Base-by-base conservation (phyloP, 2,888 invertebrate species). In the Apamea epomidion region DNA sequence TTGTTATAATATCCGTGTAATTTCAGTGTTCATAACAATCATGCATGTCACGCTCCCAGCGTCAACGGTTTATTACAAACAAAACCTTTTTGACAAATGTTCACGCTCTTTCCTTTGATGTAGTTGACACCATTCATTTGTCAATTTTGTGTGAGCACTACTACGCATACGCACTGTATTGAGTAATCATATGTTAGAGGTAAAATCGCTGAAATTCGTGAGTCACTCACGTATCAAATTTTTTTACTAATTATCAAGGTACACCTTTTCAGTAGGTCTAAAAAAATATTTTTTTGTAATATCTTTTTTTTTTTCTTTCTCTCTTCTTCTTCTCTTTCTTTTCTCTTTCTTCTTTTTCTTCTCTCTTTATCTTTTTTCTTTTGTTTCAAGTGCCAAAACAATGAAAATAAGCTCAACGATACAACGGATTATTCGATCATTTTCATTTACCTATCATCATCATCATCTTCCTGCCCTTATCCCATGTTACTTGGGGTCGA, bases 21-120 rank as follows among this genome's bases (percentile, higher is more conserved):
- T 58, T 70, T 37, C n/a, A 80, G 29, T 80, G 32, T 72, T 72
- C 16, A 7, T 29, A 29, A 68, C 29, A 84, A 60, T 29, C 18
- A 62, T 58, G 54, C 25, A 25, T 80, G 60, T 48, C 71, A 82
- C 25, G 69, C 70, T 84, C 18, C 51, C 12, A 78, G 65, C 65
- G 32, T 51, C 32, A 32, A 42, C 54, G 29, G 32, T 42, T 83
- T 58, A 67, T 42, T 51, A 76, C 45, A 68, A 68, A 80, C 45
- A 71, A 37, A 37, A 54, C 29, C 29, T 42, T 62, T 84, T 72
- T 84, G 16, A 68, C 84, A 58, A 37, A 72, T 25, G 2, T 48
- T 80, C 18, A 37, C 16, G n/a, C 16, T 6, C 14, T 29, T 67
- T 42, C 60, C 45, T 78, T 84, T 67, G 51, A 79, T 72, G 29